A percentile compares a stretch with the other conserved stretches of the same genome.
phyloP scores from a whole-genome alignment of 2,113 vertebrate genomes.

The Stercorarius parasiticus region DNA sequence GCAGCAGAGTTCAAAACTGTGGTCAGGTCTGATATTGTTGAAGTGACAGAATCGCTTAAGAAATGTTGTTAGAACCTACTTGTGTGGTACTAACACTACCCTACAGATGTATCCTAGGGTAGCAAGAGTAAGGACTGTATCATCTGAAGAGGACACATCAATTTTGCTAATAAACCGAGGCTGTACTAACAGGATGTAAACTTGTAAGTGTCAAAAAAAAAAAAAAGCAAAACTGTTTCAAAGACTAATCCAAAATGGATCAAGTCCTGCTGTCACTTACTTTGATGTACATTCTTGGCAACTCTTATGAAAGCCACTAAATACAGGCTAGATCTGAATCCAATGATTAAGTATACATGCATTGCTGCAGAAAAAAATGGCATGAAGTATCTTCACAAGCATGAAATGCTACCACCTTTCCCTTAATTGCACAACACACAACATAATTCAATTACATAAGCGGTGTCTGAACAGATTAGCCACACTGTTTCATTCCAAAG shows the following conservation, averaged over 20 bases:
- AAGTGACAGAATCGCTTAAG: not conserved
- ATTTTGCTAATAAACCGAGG: not conserved
- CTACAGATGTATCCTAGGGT: not conserved
- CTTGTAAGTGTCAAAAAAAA: not conserved
- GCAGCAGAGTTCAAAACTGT: not conserved
- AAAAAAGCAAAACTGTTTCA: not conserved
- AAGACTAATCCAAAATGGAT: not conserved
- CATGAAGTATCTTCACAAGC: not conserved
- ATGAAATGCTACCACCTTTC: not conserved
- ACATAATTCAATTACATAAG: not conserved
- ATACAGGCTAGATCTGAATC: not conserved
- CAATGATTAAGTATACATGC: accelerated
- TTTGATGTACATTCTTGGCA: not conserved
- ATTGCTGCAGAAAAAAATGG: not conserved
- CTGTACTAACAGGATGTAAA: not conserved
- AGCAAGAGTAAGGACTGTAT: not conserved
- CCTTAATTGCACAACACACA: slow-evolving; percentile 16
- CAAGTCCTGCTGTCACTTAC: not conserved
- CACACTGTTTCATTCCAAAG: not conserved
- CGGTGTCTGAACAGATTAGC: not conserved
- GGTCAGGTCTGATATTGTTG: not conserved
- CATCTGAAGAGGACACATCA: not conserved
- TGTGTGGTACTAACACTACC: not conserved
- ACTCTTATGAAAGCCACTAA: not conserved
- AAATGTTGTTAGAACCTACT: not conserved